phyloP scores from a whole-genome alignment of 2,888 invertebrate genomes.

The Folsomia manolachei region DNA sequence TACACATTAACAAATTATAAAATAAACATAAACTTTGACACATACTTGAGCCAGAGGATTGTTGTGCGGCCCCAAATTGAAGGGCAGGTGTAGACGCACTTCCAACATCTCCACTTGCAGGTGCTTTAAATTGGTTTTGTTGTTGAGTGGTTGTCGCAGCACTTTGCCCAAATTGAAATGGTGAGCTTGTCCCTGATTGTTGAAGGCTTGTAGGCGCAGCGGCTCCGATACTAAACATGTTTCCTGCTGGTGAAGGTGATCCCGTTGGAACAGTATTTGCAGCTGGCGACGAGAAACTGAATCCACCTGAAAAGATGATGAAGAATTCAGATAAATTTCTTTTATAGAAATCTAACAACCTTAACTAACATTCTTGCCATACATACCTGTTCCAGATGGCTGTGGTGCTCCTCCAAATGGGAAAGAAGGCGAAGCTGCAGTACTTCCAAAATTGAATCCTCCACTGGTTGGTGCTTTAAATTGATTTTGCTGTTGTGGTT shows the following conservation, averaged over 20 bases:
- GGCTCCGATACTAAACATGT: conserved; percentile 31
- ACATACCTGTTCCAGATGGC: not conserved
- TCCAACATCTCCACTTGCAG: conserved; percentile 1
- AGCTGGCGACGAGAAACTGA: not conserved
- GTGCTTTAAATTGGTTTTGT: not conserved
- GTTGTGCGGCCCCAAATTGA: too few species aligned
- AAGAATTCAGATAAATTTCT: not conserved
- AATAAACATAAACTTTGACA: too few species aligned
- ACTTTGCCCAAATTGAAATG: not conserved
- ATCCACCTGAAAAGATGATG: not conserved
- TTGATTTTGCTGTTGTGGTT: too few species aligned
- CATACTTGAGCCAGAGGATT: too few species aligned
- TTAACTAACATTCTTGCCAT: too few species aligned
- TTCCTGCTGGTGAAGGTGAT: conserved; percentile 21
- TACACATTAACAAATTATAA: too few species aligned
- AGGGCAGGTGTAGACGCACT: not conserved
- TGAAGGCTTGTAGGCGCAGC: not conserved
- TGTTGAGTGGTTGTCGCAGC: too few species aligned
- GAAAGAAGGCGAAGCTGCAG: not conserved
- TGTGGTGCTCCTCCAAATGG: conserved; percentile 6
- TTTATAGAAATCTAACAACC: not conserved
- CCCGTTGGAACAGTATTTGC: conserved; percentile 7
- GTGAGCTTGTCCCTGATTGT: not conserved
- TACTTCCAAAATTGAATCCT: not conserved
- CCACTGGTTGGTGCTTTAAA: not conserved